These are phyloP conservation scores for Platycheirus albimanus DNA, from an alignment of 2,888 invertebrate species.

Conservation along the genomic window DNA sequence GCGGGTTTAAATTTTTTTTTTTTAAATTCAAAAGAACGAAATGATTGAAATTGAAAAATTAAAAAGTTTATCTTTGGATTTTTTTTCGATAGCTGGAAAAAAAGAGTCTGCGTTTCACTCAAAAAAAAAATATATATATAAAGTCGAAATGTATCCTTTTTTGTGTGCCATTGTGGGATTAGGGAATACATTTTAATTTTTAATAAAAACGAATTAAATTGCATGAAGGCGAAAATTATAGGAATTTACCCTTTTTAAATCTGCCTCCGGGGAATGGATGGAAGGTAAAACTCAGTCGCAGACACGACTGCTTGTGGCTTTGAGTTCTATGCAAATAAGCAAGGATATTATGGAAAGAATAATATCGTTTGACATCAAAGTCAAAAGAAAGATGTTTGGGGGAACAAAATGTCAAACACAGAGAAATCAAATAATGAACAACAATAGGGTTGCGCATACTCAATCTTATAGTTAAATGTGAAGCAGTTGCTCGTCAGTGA, in stretches of 20 bases:
- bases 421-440: no score
- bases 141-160: background rate
- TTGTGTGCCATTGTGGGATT: background rate
- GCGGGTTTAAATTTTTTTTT: background rate
- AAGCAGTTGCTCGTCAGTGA: no score
- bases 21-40: background rate
- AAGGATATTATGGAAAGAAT: no score
- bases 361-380: background rate
- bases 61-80: constrained; percentile 31
- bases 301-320: background rate
- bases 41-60: constrained; percentile 55
- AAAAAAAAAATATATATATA: no score
- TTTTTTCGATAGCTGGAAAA: background rate
- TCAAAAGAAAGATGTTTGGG: no score
- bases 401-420: no score
- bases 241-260: constrained; percentile 20
- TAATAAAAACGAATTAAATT: constrained; percentile 37
- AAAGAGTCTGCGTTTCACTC: background rate
- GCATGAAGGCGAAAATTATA: no score
- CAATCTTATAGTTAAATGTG: no score
- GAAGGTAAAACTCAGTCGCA: background rate
- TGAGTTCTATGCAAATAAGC: no score
- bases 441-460: no score
- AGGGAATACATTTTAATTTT: constrained; percentile 31
- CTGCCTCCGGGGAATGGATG: no score